Base-by-base conservation (phyloP, 2,797 vertebrate genomes). In the Chrosomus eos region DNA sequence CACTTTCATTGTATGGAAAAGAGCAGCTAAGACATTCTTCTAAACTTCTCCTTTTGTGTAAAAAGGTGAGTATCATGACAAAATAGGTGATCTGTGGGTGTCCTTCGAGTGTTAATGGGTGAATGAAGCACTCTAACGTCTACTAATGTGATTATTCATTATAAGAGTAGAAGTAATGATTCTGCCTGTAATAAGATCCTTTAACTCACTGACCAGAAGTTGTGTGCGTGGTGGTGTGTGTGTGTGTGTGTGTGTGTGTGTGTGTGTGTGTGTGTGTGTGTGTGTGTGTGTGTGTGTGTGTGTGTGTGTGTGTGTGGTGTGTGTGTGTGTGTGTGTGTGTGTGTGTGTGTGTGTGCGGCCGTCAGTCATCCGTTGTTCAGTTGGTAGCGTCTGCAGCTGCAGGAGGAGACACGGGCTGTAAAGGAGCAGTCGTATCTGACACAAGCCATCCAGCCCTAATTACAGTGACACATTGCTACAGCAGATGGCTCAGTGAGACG, bases 351-450 rank as follows among this genome's bases (percentile, higher is more conserved):
- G 43, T 33, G 72, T 75, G 13, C 14, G 16, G 40, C 67, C 4
- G 18, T 18, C 67, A 64, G 67, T 19, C 45, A 38, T 28, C 16
- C 3, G 13, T 48, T 48, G 36, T 78, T 70, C 40, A 67, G 64
- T 18, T 60, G 5, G 26, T 43, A 78, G 21, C 1, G 21, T 33
- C 31, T 66, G 53, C 71, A 86, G 60, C 79, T 86, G 84, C 72
- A 55, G 38, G 62, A 55, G 38, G 62, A 76, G 73, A 77, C 31
- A n/a, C 5, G 2, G 31, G 31, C 77, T 58, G 72, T 75, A 87
- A 87, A 76, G 23, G 86, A 87, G 86, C 86, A 80, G 71, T 75
- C 70, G n/a, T 38, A 26, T 53, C 55, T 86, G 64, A 86, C 85
- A 84, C 81, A 71, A 80, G 45, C 38, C 67, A 73, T 82, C 62